Base-by-base conservation (phyloP, 2,888 invertebrate genomes). In the Oegoconia quadripuncta region DNA sequence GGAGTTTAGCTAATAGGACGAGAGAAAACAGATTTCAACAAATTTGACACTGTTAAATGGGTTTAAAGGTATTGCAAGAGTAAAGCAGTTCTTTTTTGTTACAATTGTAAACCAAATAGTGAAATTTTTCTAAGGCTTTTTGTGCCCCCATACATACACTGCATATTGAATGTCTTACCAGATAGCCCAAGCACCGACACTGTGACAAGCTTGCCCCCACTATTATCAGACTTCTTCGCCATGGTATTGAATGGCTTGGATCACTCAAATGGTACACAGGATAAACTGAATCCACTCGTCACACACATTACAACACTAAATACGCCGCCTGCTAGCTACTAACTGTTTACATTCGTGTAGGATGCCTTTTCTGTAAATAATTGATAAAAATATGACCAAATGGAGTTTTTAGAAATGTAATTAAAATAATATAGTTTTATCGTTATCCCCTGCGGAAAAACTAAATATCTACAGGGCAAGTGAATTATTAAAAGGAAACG, bases 101-200 rank as follows among this genome's bases (percentile, higher is more conserved):
- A n/a, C n/a, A n/a, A n/a, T n/a, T n/a, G n/a, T n/a, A n/a, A n/a
- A n/a, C n/a, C n/a, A n/a, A n/a, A n/a, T n/a, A n/a, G n/a, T n/a
- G n/a, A n/a, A n/a, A n/a, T n/a, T n/a, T n/a, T n/a, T n/a, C n/a
- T n/a, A n/a, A n/a, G n/a, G 29, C 16, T 30, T 14, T 30, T 12
- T 13, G 8, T 14, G 18, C 18, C 14, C 22, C 14, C 23, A 33
- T 13, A 23, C 5, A 11, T 31, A 28, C 20, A 26, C 26, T 15
- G n/a, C 16, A 9, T 8, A 31, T 14, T 5, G 3, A 1, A 28
- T 25, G n/a, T 55, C 84, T 83, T 57, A 88, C 91, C 91, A 71
- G 91, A 97, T 52, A 98, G 89, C 45, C 98, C 98, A 54, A 98
- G 96, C 57, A 98, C 95, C 57, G 97, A 93, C 48, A 98, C 92